phyloP scores from a whole-genome alignment of 30 jellyfish, hydroid and myxozoan genomes.

The Pelagia noctiluca region DNA sequence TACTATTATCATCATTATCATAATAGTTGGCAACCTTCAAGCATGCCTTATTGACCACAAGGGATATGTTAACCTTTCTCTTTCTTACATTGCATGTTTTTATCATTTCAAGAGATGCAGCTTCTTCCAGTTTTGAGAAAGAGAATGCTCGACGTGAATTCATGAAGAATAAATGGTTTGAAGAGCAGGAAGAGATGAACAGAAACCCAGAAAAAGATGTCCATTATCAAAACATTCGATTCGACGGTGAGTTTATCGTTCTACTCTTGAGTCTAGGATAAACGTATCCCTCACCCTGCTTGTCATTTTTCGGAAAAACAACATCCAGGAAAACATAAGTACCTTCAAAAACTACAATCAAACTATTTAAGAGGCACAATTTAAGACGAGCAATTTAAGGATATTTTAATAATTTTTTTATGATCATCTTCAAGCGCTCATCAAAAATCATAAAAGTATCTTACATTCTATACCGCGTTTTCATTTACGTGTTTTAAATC shows the following conservation, averaged over 20 bases:
- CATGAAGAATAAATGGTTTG: slow-evolving; percentile 79
- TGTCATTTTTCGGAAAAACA: background rate
- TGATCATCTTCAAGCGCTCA: no score
- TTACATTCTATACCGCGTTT: no score
- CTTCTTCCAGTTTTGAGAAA: slow-evolving; percentile 40
- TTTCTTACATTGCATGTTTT: background rate
- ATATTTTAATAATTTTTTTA: background rate
- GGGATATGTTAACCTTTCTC: background rate
- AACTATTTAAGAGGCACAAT: background rate
- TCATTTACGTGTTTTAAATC: no score
- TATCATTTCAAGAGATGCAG: slow-evolving; percentile 10
- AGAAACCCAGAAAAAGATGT: slow-evolving; percentile 75
- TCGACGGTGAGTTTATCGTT: slow-evolving; percentile 55
- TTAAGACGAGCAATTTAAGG: background rate
- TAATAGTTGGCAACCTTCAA: background rate
- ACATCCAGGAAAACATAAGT: background rate
- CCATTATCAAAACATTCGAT: slow-evolving; percentile 80
- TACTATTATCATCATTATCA: no score
- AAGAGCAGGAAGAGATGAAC: slow-evolving; percentile 81
- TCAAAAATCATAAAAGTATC: no score
- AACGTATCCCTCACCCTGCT: background rate
- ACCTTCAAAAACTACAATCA: background rate
- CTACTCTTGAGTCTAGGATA: background rate
- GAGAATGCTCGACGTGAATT: slow-evolving; percentile 69
- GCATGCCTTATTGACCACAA: background rate